Evolutionary conservation across 2,888 invertebrate species (phyloP).

Genomic region (Heliconius hortense): DNA sequence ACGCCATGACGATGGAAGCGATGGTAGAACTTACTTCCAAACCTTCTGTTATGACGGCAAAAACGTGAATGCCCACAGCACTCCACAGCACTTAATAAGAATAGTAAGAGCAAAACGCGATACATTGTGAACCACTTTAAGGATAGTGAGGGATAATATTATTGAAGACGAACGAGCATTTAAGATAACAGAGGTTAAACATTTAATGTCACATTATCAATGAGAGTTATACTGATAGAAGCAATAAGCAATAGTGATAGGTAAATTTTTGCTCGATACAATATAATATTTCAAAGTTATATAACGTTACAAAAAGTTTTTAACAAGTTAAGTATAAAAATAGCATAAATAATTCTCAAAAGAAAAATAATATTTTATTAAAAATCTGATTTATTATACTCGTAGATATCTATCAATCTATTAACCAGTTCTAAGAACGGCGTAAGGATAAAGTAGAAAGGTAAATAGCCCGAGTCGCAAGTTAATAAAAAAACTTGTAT

Average conservation of each 20-base stretch:
- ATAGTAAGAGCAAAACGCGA: slow-evolving; percentile 4
- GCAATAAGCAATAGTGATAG: not conserved
- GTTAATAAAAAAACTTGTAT: slow-evolving; percentile 23
- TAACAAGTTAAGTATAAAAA: too few relatives aligned
- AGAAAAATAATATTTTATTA: too few relatives aligned
- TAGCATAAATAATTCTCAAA: too few relatives aligned
- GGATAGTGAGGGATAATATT: not conserved
- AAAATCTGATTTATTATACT: not conserved
- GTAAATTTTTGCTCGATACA: not conserved
- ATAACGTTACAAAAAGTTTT: not conserved
- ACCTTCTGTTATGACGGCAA: not conserved
- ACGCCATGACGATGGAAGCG: not conserved
- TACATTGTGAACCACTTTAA: not conserved
- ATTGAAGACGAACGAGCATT: not conserved
- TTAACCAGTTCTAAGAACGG: not conserved
- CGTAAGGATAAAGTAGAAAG: not conserved
- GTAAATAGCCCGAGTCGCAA: not conserved
- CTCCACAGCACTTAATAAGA: not conserved
- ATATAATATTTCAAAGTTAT: too few relatives aligned
- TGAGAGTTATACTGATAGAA: not conserved
- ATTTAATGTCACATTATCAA: not conserved
- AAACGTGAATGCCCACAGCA: not conserved
- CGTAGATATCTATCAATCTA: not conserved
- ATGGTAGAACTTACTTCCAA: not conserved
- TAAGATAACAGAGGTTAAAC: slow-evolving; percentile 4